Base-by-base conservation (phyloP, 2,113 vertebrate species). In the Lipophrys pholis region DNA sequence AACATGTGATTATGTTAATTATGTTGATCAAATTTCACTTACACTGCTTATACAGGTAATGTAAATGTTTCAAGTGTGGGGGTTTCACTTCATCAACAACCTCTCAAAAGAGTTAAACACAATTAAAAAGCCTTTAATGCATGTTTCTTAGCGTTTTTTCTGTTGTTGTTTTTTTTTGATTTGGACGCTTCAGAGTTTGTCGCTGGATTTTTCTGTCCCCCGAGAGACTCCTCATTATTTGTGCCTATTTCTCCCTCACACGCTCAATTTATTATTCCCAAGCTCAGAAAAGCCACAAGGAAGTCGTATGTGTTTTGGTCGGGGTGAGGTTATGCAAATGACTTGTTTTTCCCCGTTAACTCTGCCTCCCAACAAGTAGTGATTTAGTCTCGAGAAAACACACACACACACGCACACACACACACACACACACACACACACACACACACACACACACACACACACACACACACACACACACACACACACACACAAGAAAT, bases 331-430 rank as follows among this genome's bases (percentile, higher is more conserved):
- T 62, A 72, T 81, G 81, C 68, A 83, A 76, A 80, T 82, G 5
- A 63, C 14, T 73, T 78, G 73, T 82, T 80, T 85, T 82, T 58
- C 54, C 43, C 35, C 3, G 21, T 30, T 30, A 30, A 30, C 14
- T 73, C 16, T 9, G 58, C 52, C 38, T 82, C 63, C 73, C 46
- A 81, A 80, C 54, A 88, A 80, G 82, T 48, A 73, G 65, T 59
- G 76, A 62, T 81, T 84, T 66, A 76, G 60, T 71, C 43, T 46
- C 53, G 21, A 43, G 48, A 55, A 78, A 38, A 59, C 46, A 42
- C 52, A 57, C 2, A 15, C 8, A 48, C 2, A 41, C 40, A 41
- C 40, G 5, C 42, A 43, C 42, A 43, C 42, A 41, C 40, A 41
- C 40, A 10, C 35, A 51, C n/a, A n/a, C n/a, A n/a, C n/a, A n/a